These are phyloP conservation scores for Ceratina japonica DNA, from an alignment of 1,140 invertebrate species.

Conservation along the genomic window DNA sequence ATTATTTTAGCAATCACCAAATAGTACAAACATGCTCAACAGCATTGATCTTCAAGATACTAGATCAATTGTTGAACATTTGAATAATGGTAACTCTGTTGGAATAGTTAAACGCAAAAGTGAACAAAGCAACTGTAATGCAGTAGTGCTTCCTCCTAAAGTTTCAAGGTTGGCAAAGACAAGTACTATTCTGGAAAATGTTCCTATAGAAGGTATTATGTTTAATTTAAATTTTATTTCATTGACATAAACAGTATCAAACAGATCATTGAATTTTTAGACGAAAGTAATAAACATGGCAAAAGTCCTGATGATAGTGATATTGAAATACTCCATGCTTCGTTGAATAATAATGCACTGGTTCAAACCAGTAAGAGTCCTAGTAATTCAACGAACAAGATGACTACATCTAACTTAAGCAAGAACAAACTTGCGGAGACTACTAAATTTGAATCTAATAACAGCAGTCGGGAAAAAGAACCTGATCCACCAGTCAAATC, in stretches of 20 bases:
- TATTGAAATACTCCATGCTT: slow-evolving; percentile 54
- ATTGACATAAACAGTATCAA: not conserved
- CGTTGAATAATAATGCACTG: not conserved
- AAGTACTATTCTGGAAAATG: not conserved
- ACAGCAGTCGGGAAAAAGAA: not conserved
- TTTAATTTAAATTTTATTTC: not conserved
- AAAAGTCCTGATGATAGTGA: slow-evolving; percentile 52
- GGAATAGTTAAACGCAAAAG: slow-evolving; percentile 5
- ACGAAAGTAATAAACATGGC: not conserved
- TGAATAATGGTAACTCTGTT: slow-evolving; percentile 2
- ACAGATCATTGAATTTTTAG: not conserved
- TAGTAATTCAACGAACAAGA: not conserved
- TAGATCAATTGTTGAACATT: slow-evolving; percentile 1
- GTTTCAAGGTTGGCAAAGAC: slow-evolving; percentile 19
- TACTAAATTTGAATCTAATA: not conserved
- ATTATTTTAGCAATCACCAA: no score
- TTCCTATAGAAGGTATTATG: slow-evolving; percentile 18
- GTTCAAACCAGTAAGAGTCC: not conserved
- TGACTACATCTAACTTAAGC: not conserved
- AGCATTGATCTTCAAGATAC: not conserved
- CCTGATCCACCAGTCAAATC: no score
- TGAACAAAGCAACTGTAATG: not conserved
- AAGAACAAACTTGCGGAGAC: not conserved
- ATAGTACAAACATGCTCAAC: no score
- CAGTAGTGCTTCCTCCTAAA: slow-evolving; percentile 29